phyloP scores from a whole-genome alignment of 2,888 invertebrate species.

The Ceriagrion tenellum region DNA sequence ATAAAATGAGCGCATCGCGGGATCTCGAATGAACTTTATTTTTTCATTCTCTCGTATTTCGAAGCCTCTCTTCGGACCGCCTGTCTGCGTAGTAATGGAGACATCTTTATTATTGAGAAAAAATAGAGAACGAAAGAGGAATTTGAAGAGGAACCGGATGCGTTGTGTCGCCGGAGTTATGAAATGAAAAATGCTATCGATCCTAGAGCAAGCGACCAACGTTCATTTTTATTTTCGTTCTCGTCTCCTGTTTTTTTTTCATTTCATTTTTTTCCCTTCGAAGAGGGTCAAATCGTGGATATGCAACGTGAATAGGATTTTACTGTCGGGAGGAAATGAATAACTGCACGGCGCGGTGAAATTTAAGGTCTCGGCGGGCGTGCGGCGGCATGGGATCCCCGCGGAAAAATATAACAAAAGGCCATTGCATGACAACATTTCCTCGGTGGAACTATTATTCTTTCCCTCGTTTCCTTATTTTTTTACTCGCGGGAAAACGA shows the following conservation, averaged over 20 bases:
- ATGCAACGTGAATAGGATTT: slow-evolving; percentile 36
- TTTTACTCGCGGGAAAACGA: not conserved
- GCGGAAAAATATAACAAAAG: not conserved
- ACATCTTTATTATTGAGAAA: not conserved
- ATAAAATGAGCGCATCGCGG: not conserved
- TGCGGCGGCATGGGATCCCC: slow-evolving; percentile 6
- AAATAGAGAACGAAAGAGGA: not conserved
- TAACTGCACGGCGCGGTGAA: slow-evolving; percentile 31
- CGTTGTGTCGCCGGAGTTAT: slow-evolving; percentile 15
- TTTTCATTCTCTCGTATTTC: not conserved
- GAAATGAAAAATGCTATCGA: slow-evolving; percentile 12
- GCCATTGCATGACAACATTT: slow-evolving; percentile 15
- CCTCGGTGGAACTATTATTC: slow-evolving; percentile 5
- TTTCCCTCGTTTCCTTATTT: not conserved
- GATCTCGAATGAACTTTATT: not conserved
- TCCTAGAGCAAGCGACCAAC: not conserved
- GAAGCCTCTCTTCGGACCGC: not conserved
- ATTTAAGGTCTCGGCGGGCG: not conserved
- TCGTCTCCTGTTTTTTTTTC: not conserved
- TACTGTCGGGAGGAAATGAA: slow-evolving; percentile 36
- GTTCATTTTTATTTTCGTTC: not conserved
- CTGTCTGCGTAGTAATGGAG: not conserved
- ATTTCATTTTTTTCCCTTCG: slow-evolving; percentile 4
- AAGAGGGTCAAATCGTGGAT: slow-evolving; percentile 32
- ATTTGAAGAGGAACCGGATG: slow-evolving; percentile 23